Percentiles rank a stretch among this genome's conserved stretches.
Conservation (phyloP, 2,888 invertebrate genomes). For the Drosophila trichaetosa region DNA sequence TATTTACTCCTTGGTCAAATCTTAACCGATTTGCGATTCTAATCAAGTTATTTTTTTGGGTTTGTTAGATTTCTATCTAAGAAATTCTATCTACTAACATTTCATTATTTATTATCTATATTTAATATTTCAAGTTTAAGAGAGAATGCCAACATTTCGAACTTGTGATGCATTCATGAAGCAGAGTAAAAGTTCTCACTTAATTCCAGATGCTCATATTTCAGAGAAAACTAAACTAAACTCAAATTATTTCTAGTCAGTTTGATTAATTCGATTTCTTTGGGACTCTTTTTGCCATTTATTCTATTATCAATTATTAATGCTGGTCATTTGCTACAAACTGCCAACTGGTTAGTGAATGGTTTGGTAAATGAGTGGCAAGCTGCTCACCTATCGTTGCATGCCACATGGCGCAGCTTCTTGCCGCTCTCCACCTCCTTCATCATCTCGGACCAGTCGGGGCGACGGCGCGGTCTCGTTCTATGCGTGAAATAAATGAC, state of each 20-base stretch:
- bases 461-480: conserved; percentile 91
- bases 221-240: not conserved
- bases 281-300: not conserved
- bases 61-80: not conserved
- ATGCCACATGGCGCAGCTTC: conserved; percentile 92
- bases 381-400: conserved; percentile 90
- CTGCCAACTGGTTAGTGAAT: not conserved
- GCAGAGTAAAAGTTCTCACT: not conserved
- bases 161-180: not conserved
- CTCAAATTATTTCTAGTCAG: not conserved
- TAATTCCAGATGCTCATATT: not conserved
- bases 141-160: not conserved
- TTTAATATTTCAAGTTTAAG: not conserved
- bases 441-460: conserved; percentile 96
- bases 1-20: not conserved
- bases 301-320: conserved; percentile 14
- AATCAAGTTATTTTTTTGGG: not conserved
- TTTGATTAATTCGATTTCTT: conserved; percentile 3
- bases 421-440: conserved; percentile 94
- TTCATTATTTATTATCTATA: not conserved
- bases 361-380: conserved; percentile 1
- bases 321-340: conserved; percentile 7
- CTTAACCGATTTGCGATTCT: not conserved
- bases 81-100: not conserved
- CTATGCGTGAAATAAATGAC: conserved; percentile 80